These are phyloP conservation scores for Cyprinodon brontotheroides DNA, from an alignment of 2,113 vertebrate species.

Conservation along the genomic window DNA sequence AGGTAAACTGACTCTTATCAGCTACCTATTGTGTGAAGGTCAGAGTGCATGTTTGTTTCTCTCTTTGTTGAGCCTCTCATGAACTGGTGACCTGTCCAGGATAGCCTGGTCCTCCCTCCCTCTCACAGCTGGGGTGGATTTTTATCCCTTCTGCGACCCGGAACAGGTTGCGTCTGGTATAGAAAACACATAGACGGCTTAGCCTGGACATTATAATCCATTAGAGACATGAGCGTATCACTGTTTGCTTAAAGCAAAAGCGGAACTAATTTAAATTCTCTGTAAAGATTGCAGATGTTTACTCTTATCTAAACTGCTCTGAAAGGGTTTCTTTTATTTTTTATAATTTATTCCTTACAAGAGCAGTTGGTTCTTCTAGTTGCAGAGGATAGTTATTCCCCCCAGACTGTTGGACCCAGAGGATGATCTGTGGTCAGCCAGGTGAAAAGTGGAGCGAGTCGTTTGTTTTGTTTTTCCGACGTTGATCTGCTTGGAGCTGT, in stretches of 20 bases:
- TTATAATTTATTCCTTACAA: conserved; percentile 12
- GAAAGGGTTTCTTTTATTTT: conserved; percentile 6
- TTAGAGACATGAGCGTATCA: not conserved
- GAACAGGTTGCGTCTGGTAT: not conserved
- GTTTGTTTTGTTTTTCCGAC: conserved; percentile 25
- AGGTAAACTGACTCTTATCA: not conserved
- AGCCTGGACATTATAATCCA: not conserved
- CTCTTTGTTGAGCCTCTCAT: not conserved
- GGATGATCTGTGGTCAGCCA: conserved; percentile 6
- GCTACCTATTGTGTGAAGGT: not conserved
- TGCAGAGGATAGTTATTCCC: conserved; percentile 19
- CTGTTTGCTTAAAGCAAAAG: not conserved
- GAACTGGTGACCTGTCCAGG: not conserved
- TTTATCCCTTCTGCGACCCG: not conserved
- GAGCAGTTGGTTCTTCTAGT: conserved; percentile 43
- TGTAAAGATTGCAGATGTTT: conserved; percentile 20
- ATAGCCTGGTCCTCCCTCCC: not conserved
- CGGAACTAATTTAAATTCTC: conserved; percentile 6
- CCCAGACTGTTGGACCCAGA: conserved; percentile 19
- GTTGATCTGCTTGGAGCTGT: not conserved
- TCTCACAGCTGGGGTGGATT: not conserved
- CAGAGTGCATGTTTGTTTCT: not conserved
- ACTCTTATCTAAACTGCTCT: not conserved
- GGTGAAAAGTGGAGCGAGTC: conserved; percentile 18
- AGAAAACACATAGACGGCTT: not conserved